Percentiles rank a stretch among this genome's conserved stretches.
Conservation (phyloP, 2,113 vertebrate genomes). For the Speoplatyrhinus poulsoni region DNA sequence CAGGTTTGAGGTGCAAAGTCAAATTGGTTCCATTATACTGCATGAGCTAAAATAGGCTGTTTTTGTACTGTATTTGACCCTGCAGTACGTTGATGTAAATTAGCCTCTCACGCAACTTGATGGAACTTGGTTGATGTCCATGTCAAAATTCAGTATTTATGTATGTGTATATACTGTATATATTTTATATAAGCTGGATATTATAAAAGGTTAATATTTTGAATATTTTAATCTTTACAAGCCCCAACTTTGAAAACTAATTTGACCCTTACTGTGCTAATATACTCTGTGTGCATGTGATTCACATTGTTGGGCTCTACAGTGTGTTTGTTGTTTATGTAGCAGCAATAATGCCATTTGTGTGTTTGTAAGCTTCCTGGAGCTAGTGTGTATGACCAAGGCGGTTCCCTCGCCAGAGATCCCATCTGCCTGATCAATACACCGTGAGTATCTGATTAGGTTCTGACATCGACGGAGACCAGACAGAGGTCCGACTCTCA, state of each 20-base stretch:
- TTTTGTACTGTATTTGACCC: background rate
- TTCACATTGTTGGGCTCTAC: no score
- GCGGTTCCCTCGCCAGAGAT: constrained; percentile 1
- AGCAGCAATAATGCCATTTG: background rate
- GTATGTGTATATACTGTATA: no score
- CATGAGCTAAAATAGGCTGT: no score
- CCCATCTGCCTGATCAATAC: constrained; percentile 12
- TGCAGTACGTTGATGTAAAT: background rate
- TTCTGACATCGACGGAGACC: background rate
- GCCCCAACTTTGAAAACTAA: no score
- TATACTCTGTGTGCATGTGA: no score
- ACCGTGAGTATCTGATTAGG: constrained; percentile 17
- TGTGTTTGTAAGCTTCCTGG: constrained; percentile 26
- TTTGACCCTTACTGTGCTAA: no score
- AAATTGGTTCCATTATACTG: background rate
- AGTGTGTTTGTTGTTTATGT: no score
- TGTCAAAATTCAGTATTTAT: background rate
- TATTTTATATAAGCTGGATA: no score
- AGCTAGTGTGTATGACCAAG: constrained; percentile 10
- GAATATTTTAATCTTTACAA: no score
- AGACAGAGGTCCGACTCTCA: background rate
- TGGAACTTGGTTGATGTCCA: background rate
- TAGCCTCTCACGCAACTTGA: background rate
- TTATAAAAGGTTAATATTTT: no score
- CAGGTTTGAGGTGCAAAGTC: constrained; percentile 1